Evolutionary conservation across 2,797 vertebrate species (phyloP).

Genomic region (Eurystomus glaucurus): DNA sequence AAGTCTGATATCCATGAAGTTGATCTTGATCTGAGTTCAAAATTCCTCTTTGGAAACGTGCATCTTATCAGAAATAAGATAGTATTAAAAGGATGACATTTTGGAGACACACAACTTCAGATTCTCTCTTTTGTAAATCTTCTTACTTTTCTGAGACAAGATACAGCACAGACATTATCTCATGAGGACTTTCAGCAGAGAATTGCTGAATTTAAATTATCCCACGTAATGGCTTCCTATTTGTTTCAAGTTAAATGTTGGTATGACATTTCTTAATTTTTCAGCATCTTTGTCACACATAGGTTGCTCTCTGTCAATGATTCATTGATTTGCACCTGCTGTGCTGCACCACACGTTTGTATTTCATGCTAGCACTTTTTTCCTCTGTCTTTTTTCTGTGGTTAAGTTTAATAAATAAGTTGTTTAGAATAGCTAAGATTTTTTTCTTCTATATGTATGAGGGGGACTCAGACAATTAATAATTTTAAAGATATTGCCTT

Average conservation of each 20-base stretch:
- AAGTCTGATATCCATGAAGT: background rate
- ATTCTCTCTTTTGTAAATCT: background rate
- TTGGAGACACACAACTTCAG: background rate
- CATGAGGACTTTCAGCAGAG: background rate
- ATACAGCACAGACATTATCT: background rate
- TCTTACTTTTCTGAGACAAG: background rate
- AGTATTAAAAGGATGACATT: background rate
- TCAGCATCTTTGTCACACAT: background rate
- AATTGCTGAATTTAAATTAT: background rate
- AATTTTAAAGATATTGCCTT: background rate
- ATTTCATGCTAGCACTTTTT: background rate
- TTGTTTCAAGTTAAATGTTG: constrained; percentile 44
- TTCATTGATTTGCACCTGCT: constrained; percentile 25
- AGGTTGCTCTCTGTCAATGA: background rate
- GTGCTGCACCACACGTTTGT: background rate
- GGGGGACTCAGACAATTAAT: background rate
- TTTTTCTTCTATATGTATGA: background rate
- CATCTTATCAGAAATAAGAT: background rate
- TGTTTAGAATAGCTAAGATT: background rate
- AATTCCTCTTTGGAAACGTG: background rate
- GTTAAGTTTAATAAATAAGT: background rate
- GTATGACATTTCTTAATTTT: background rate
- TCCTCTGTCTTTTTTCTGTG: background rate
- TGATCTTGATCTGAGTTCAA: background rate
- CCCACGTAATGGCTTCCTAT: background rate